phyloP scores from a whole-genome alignment of 92 coral and sea anemone genomes.

The Muricea muricata region DNA sequence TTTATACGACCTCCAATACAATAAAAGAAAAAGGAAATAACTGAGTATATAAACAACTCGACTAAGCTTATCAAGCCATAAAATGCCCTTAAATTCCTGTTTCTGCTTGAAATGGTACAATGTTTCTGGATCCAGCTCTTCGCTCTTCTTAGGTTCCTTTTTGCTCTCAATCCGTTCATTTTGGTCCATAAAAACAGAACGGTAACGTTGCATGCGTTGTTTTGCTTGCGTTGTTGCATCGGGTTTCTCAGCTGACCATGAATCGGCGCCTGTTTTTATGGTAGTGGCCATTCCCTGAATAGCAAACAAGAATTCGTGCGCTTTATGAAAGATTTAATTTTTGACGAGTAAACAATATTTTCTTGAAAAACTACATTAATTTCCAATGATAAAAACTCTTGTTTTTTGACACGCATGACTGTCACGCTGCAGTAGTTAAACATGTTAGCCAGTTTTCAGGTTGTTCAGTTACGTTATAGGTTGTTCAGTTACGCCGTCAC shows the following conservation, averaged over 20 bases:
- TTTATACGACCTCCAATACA: conserved; percentile 10
- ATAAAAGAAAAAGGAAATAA: neutral
- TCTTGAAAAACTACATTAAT: neutral
- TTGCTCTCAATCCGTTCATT: neutral
- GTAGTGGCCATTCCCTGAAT: neutral
- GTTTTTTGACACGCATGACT: too few species aligned
- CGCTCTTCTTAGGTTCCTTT: neutral
- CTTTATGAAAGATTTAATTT: too few species aligned
- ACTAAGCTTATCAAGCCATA: conserved; percentile 17
- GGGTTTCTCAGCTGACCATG: neutral
- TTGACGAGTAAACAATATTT: too few species aligned
- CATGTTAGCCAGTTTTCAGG: too few species aligned
- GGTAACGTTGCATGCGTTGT: conserved; percentile 7
- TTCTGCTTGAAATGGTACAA: neutral
- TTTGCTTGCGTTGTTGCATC: neutral
- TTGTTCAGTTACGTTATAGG: too few species aligned
- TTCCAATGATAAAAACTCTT: too few species aligned
- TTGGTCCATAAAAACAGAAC: neutral
- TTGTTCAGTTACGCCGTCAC: too few species aligned
- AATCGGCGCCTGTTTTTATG: neutral
- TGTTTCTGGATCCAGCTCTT: conserved; percentile 6
- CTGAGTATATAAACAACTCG: conserved; percentile 5
- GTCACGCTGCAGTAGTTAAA: too few species aligned
- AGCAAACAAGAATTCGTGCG: neutral
- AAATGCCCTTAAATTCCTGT: neutral